Base-by-base conservation (phyloP, 2,797 vertebrate species). In the Urophycis tenuis region DNA sequence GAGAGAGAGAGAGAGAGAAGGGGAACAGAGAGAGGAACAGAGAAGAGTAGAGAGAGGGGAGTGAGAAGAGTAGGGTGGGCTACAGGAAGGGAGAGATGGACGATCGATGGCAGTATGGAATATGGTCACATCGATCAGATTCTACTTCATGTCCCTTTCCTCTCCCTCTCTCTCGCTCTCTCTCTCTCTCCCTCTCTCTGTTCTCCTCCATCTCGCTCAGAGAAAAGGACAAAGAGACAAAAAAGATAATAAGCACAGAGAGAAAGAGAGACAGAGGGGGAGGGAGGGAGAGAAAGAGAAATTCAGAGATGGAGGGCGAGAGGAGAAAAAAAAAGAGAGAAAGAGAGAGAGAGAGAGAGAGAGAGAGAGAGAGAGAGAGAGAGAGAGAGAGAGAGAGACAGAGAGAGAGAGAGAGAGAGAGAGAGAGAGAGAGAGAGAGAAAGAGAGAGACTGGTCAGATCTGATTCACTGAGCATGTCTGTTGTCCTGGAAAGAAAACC, bases 401-500 rank as follows among this genome's bases (percentile, higher is more conserved):
- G 85, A 86, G 81, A 83, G 83, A 89, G 87, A 83, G 88, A 88
- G 87, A 85, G 87, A 88, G 87, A 82, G 80, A 81, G 83, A 80
- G 85, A 86, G 82, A 83, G 84, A 90, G 89, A 84, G 88, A 82
- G 79, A 81, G 83, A 79, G 86, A 85, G 82, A 82, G 84, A 90
- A 88, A 85, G 88, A 89, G 88, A 86, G 87, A 88, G 88, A 83
- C 80, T 87, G 89, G 87, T 91, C 90, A 90, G 89, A 92, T 92
- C 87, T 90, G 89, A 91, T 91, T 89, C 90, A 90, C 83, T 87
- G 89, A 89, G 89, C 89, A 89, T 91, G 92, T 89, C 92, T 90
- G 90, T 92, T 91, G 92, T 92, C 91, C 89, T 92, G 91, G 90
- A 93, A 92, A 92, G 90, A 89, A 93, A 93, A 93, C 92, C 90